phyloP scores from a whole-genome alignment of 64 coral and sea anemone species.

The Montipora capricornis region DNA sequence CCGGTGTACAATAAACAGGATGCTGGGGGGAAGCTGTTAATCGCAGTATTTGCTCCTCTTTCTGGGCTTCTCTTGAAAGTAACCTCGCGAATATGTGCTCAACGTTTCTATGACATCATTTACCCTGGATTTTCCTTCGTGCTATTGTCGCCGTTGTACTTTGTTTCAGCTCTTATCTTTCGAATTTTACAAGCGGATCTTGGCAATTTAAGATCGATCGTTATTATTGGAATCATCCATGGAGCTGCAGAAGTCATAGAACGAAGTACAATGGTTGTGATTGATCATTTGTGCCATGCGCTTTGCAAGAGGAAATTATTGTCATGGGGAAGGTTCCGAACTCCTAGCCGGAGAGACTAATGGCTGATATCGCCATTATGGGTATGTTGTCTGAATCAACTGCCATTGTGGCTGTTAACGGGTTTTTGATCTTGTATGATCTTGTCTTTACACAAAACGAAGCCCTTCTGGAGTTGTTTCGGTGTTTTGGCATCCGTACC shows the following conservation, averaged over 20 bases:
- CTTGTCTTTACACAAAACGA: neutral
- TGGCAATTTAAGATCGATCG: neutral
- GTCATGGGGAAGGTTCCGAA: neutral
- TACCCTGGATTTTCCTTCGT: neutral
- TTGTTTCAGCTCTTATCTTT: neutral
- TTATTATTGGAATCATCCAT: neutral
- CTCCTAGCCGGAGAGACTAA: slow-evolving; percentile 4
- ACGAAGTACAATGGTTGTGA: neutral
- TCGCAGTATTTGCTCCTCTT: neutral
- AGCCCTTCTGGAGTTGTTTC: neutral
- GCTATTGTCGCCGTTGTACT: neutral
- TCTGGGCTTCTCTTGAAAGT: neutral
- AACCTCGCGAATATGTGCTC: neutral
- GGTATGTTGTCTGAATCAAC: neutral
- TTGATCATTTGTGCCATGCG: neutral
- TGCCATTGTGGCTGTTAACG: neutral
- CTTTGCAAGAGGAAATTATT: neutral
- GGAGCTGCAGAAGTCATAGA: slow-evolving; percentile 5
- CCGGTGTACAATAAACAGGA: neutral
- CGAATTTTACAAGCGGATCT: slow-evolving; percentile 7
- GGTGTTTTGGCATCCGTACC: neutral
- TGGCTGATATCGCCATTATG: slow-evolving; percentile 12
- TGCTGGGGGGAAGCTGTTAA: neutral
- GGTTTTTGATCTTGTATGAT: neutral
- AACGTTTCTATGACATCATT: neutral